Percentiles rank a stretch among this genome's conserved stretches.
Conservation (phyloP, 2,888 invertebrate genomes). For the Heterodera filipjevi region DNA sequence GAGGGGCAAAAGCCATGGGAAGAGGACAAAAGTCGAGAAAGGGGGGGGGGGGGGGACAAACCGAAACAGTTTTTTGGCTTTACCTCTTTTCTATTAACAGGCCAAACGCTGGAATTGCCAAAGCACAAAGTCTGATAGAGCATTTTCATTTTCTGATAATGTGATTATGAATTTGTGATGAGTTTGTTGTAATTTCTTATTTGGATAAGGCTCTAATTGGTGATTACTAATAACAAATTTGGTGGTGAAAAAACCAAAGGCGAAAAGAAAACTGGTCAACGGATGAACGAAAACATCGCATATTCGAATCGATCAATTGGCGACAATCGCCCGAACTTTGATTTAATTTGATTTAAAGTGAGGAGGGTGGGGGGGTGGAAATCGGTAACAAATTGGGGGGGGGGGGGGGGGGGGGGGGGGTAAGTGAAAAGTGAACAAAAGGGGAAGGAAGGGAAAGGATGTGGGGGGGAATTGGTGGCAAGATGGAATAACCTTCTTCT, state of each 20-base stretch:
- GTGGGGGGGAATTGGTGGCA: no score
- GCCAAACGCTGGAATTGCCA: slow-evolving; percentile 8
- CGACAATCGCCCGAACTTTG: slow-evolving; percentile 4
- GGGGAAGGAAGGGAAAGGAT: no score
- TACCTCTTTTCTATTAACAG: neutral
- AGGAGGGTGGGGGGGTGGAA: neutral
- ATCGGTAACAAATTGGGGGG: neutral
- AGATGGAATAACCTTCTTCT: no score
- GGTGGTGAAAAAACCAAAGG: neutral
- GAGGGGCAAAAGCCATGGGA: no score
- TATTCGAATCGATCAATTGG: slow-evolving; percentile 2
- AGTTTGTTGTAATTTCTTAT: neutral
- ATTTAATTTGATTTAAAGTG: neutral
- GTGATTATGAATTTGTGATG: neutral
- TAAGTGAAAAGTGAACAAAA: no score
- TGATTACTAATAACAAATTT: neutral
- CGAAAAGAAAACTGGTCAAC: slow-evolving; percentile 3
- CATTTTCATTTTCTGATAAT: neutral
- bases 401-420: no score
- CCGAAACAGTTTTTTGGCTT: neutral
- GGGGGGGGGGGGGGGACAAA: no score
- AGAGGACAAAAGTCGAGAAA: no score
- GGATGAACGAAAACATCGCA: neutral
- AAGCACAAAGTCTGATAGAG: slow-evolving; percentile 1
- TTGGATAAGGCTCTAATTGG: neutral